Evolutionary conservation across 1,140 invertebrate species (phyloP), one percentile per base, ranked within the genome.

Genomic region (Contarinia nasturtii): DNA sequence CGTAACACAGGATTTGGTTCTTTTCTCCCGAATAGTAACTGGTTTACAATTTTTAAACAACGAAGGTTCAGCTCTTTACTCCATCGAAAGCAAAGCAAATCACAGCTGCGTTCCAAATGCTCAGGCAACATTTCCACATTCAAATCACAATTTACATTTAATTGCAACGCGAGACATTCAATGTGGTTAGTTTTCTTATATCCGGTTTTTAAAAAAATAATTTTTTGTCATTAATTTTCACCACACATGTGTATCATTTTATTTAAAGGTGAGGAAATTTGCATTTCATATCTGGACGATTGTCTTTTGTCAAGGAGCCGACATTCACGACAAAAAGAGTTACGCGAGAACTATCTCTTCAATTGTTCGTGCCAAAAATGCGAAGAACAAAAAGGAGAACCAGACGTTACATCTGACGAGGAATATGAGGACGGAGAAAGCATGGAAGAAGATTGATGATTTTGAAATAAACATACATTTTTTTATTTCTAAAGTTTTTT

Each of bases 21-120:
- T 10, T 33, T 46, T 52, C 54, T 52, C 57, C 55, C 49, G 53
- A 51, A 65, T 64, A 90, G 86, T 81, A 60, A 80, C 84, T 41
- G 91, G 88, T 17, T 3, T 44, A 7, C 69, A 76, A 49, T 96
- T 95, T 63, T 62, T 95, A 14, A 88, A 95, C 61, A 90, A 82
- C 63, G 91, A 96, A 72, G 92, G 91, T 2, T 90, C 89, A 15
- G 92, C 85, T 2, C 65, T 97, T 0, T 96, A 87, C 66, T 56
- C 70, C 15, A 53, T 85, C 1, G 90, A 95, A 61, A 92, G 89
- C 59, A 70, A 79, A 33, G 79, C 84, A 47, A 96, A 96, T 67
- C 92, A 97, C 63, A 93, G 87, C 59, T 97, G 92, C 62, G 59
- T 70, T 1, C 89, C 91, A 5, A 95, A 94, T 68, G 86, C 89